These are phyloP conservation scores for Danio albolineatus DNA, from an alignment of 2,797 vertebrate species.

Conservation along the genomic window DNA sequence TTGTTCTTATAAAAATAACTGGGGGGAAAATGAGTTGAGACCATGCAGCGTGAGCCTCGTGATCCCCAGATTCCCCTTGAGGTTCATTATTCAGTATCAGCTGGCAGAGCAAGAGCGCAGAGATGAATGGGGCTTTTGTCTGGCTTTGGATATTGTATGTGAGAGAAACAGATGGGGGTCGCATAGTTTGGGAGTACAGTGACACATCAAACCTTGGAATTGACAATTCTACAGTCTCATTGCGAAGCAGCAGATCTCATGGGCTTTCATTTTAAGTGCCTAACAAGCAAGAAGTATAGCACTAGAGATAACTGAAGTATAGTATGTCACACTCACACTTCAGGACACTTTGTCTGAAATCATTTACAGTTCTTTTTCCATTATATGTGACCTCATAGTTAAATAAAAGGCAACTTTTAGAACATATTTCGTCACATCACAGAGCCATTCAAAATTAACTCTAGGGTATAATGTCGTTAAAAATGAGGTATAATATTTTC, in stretches of 20 bases:
- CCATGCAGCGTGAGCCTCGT: conserved; percentile 30
- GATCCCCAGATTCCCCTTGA: conserved; percentile 50
- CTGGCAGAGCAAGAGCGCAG: conserved; percentile 48
- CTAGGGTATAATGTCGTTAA: too few relatives aligned
- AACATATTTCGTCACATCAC: too few relatives aligned
- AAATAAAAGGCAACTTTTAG: too few relatives aligned
- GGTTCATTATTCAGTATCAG: conserved; percentile 51
- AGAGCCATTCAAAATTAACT: too few relatives aligned
- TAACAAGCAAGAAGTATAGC: too few relatives aligned
- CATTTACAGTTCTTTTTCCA: too few relatives aligned
- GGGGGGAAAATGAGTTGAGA: not conserved
- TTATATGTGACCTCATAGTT: too few relatives aligned
- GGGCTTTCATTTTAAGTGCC: not conserved
- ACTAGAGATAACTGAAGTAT: too few relatives aligned
- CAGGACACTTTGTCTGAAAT: too few relatives aligned
- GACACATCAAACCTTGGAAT: conserved; percentile 5
- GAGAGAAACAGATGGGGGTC: conserved; percentile 55
- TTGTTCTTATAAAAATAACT: not conserved
- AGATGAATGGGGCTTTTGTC: conserved; percentile 69
- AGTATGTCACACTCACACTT: too few relatives aligned
- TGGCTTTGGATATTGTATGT: conserved; percentile 59
- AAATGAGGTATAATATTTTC: too few relatives aligned
- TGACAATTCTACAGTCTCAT: not conserved
- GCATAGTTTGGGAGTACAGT: conserved; percentile 27
- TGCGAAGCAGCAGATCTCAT: not conserved